These are phyloP conservation scores for Eubasilissa splendida DNA, from an alignment of 2,888 invertebrate species.

Conservation along the genomic window DNA sequence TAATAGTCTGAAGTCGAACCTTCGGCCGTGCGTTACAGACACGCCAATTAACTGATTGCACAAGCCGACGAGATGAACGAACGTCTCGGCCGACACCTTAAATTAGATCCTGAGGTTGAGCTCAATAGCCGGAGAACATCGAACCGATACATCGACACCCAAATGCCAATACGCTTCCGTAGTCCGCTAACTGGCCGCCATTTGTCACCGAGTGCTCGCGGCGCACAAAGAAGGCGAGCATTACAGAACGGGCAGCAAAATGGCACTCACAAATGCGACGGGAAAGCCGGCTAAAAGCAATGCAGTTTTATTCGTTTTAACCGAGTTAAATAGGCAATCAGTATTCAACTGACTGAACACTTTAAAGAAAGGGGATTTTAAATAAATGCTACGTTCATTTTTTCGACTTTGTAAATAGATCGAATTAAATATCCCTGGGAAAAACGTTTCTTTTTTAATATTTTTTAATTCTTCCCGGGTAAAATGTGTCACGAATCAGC, in stretches of 20 bases:
- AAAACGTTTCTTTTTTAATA: too few relatives aligned
- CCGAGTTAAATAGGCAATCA: not conserved
- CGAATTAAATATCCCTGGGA: too few relatives aligned
- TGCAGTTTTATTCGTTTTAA: not conserved
- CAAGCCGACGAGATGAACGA: not conserved
- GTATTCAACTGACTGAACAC: not conserved
- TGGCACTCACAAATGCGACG: not conserved
- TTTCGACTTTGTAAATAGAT: too few relatives aligned
- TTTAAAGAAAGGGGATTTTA: not conserved
- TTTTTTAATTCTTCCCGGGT: too few relatives aligned
- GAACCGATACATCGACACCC: conserved; percentile 11
- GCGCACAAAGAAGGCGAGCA: not conserved
- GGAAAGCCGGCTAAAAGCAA: not conserved
- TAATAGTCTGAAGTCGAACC: not conserved
- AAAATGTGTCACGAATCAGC: too few relatives aligned
- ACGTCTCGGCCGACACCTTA: conserved; percentile 6
- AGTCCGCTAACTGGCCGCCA: conserved; percentile 7
- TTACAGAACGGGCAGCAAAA: not conserved
- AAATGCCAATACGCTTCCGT: conserved; percentile 33
- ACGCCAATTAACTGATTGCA: conserved; percentile 22
- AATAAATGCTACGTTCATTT: too few relatives aligned
- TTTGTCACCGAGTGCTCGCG: conserved; percentile 20
- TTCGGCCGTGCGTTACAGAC: conserved; percentile 16
- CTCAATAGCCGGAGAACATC: conserved; percentile 6
- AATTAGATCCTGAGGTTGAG: conserved; percentile 34